phyloP scores from a whole-genome alignment of 2,888 invertebrate genomes.

The Meta bourneti region DNA sequence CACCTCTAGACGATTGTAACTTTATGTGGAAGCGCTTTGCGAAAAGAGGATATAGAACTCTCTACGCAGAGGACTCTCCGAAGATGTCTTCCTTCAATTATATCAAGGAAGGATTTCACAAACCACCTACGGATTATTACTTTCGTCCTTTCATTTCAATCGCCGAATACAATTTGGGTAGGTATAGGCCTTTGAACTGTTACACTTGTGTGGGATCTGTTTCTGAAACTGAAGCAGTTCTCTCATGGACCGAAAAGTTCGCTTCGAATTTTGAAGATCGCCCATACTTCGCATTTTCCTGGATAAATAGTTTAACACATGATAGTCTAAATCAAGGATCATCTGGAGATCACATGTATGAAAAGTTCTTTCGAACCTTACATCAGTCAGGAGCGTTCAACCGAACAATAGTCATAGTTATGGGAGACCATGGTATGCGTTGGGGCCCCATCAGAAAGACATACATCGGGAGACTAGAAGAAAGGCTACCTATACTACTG shows the following conservation, averaged over 20 bases:
- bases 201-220: conserved; percentile 69
- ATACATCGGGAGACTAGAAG: conserved; percentile 81
- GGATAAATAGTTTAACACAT: conserved; percentile 80
- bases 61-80: conserved; percentile 80
- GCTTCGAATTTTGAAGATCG: conserved; percentile 54
- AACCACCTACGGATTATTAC: conserved; percentile 80
- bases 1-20: conserved; percentile 79
- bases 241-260: conserved; percentile 63
- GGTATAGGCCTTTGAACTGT: conserved; percentile 35
- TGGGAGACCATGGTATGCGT: conserved; percentile 81
- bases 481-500: conserved; percentile 80
- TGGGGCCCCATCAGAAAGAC: conserved; percentile 80
- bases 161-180: conserved; percentile 78
- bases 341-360: conserved; percentile 79
- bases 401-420: conserved; percentile 75
- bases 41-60: conserved; percentile 78
- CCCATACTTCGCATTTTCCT: conserved; percentile 79
- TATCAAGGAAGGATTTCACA: conserved; percentile 79
- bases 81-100: conserved; percentile 80
- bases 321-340: conserved; percentile 80
- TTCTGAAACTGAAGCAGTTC: conserved; percentile 73
- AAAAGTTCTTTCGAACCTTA: conserved; percentile 84
- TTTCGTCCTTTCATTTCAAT: conserved; percentile 80
- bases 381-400: conserved; percentile 82
- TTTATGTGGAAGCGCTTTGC: conserved; percentile 80